Percentiles rank a stretch among this genome's conserved stretches.
phyloP scores from a whole-genome alignment of 2,797 vertebrate species.

The Schizopygopsis malacanthus region DNA sequence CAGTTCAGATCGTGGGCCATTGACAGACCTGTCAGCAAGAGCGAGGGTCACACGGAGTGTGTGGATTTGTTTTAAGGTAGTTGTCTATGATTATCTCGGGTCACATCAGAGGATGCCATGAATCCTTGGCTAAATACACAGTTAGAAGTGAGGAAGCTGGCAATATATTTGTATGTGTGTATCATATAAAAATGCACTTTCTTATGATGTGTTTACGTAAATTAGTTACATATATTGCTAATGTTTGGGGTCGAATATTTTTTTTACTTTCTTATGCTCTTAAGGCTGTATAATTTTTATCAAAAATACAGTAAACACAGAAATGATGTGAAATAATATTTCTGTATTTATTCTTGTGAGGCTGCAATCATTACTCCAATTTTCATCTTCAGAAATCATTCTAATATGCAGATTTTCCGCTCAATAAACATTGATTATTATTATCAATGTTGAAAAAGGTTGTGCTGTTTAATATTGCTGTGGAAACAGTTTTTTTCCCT shows the following conservation, averaged over 20 bases:
- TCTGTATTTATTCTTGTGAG: too few relatives aligned
- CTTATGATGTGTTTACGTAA: background rate
- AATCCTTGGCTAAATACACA: background rate
- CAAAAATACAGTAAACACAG: too few relatives aligned
- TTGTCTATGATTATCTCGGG: slow-evolving; percentile 26
- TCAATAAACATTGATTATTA: background rate
- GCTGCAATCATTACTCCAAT: background rate
- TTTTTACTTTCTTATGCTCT: too few relatives aligned
- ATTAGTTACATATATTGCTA: too few relatives aligned
- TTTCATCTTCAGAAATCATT: background rate
- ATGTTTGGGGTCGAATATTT: too few relatives aligned
- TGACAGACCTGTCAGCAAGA: slow-evolving; percentile 52
- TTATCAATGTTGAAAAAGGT: background rate
- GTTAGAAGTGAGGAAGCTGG: background rate
- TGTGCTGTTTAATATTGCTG: background rate
- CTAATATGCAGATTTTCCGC: background rate
- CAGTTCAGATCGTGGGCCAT: slow-evolving; percentile 53
- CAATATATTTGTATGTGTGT: background rate
- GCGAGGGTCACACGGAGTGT: slow-evolving; percentile 34
- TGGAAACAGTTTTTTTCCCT: background rate
- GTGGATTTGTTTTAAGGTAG: slow-evolving; percentile 1
- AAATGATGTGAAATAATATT: too few relatives aligned
- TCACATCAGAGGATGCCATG: slow-evolving; percentile 2
- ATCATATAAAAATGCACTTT: background rate
- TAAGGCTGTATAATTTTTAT: too few relatives aligned